Base-by-base conservation (phyloP, 2,888 invertebrate species). In the Anthophora plumipes region DNA sequence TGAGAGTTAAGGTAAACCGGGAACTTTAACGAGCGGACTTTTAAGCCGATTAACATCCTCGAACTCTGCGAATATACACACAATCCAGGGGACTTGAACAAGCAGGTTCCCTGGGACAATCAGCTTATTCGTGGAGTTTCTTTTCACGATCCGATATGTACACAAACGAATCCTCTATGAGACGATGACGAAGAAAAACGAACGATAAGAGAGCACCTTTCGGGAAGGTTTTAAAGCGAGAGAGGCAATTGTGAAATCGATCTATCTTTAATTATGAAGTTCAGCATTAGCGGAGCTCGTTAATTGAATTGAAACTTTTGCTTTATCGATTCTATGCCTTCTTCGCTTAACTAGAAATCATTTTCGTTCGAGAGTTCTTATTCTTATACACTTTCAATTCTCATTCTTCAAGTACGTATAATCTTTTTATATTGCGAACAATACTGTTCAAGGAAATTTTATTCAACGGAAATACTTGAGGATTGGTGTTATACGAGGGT, bases 31-130 rank as follows among this genome's bases (percentile, higher is more conserved):
- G 75, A 78, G 78, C 63, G 46, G 70, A 73, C 84, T 72, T 84
- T 81, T 84, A 84, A 84, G 84, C 84, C 84, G 84, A 84, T 84
- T 84, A 84, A 78, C 81, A 66, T 72, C 81, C 72, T 75, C 78
- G 66, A 84, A 80, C 73, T 80, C 60, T 68, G 11, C 69, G 48
- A 79, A 69, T 79, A 72, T 76, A 71, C 74, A 71, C 74, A 63
- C 68, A 39, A 37, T 57, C 74, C 60, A 17, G 31, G 52, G 17
- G 63, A 46, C 70, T n/a, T 74, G 77, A 69, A 55, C 69, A 80
- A 75, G 43, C 68, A 71, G 69, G 17, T 69, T 57, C 55, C 48
- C 37, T 43, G 22, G 43, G 70, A 61, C 77, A 69, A 73, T 82
- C 82, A 73, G 72, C 77, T 82, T 82, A 80, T 48, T 63, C 70